Percentiles rank a stretch among this genome's conserved stretches.
Evolutionary conservation across 2,888 invertebrate genomes (phyloP).

Genomic region (Plebejus argus): DNA sequence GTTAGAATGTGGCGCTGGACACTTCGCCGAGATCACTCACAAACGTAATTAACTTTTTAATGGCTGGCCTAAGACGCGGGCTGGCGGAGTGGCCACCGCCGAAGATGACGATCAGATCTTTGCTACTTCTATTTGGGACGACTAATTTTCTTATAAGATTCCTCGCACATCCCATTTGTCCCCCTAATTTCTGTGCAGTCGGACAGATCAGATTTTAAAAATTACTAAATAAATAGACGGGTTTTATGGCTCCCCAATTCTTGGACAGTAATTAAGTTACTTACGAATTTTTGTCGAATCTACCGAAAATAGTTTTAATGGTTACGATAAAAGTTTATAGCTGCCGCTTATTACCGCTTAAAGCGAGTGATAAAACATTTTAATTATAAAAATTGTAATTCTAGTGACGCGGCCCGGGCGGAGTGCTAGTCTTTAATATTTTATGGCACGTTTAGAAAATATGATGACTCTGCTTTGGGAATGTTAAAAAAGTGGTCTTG

Average conservation of each 20-base stretch:
- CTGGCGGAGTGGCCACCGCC: not conserved
- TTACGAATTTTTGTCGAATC: conserved; percentile 4
- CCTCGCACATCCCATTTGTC: not conserved
- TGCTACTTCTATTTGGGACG: not conserved
- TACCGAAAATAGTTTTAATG: conserved; percentile 24
- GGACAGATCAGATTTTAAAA: not conserved
- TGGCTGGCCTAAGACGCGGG: conserved; percentile 21
- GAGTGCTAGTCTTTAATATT: conserved; percentile 51
- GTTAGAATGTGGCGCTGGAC: conserved; percentile 57
- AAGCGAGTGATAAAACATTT: conserved; percentile 19
- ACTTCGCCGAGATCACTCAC: conserved; percentile 59
- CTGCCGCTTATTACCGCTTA: conserved; percentile 8
- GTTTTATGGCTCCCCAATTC: not conserved
- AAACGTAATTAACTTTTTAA: conserved; percentile 64
- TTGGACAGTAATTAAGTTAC: not conserved
- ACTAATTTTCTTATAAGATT: not conserved
- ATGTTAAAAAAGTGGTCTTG: conserved; percentile 76
- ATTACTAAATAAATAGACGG: not conserved
- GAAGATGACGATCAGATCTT: conserved; percentile 6
- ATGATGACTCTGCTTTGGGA: conserved; percentile 62
- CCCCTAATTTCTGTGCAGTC: not conserved
- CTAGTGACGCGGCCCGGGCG: conserved; percentile 49
- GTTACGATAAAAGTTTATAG: conserved; percentile 28
- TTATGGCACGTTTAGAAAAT: conserved; percentile 56
- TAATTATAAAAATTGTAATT: conserved; percentile 42